phyloP scores from a whole-genome alignment of 1,140 invertebrate species.

The Gonatopus flavifemur region DNA sequence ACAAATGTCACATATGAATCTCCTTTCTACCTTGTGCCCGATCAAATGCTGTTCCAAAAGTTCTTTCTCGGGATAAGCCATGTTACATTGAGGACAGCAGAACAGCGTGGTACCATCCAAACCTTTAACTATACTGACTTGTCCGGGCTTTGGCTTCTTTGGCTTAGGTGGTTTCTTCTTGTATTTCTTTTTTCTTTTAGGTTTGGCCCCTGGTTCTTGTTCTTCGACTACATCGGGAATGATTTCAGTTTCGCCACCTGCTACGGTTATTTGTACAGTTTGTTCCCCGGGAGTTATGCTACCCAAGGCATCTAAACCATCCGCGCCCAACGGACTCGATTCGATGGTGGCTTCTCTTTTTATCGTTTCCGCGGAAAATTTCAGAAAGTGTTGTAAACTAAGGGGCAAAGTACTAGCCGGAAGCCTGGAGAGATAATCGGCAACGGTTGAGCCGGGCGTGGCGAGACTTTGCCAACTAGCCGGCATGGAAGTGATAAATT shows the following conservation, averaged over 20 bases:
- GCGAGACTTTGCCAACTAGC: slow-evolving; percentile 72
- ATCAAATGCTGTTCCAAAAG: slow-evolving; percentile 74
- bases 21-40: slow-evolving; percentile 75
- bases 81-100: slow-evolving; percentile 78
- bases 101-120: slow-evolving; percentile 72
- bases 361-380: slow-evolving; percentile 63
- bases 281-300: slow-evolving; percentile 44
- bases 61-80: slow-evolving; percentile 77
- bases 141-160: slow-evolving; percentile 70
- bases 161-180: slow-evolving; percentile 78
- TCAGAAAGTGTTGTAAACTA: slow-evolving; percentile 62
- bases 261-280: slow-evolving; percentile 51
- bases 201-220: slow-evolving; percentile 56
- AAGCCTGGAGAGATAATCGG: slow-evolving; percentile 76
- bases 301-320: slow-evolving; percentile 49
- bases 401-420: slow-evolving; percentile 61
- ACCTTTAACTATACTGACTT: slow-evolving; percentile 72
- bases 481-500: slow-evolving; percentile 50
- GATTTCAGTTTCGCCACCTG: slow-evolving; percentile 52
- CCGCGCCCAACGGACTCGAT: slow-evolving; percentile 54
- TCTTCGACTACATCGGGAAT: slow-evolving; percentile 59
- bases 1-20: slow-evolving; percentile 65
- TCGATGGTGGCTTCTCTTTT: slow-evolving; percentile 58
- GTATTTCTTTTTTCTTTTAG: slow-evolving; percentile 76
- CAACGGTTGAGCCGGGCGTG: slow-evolving; percentile 71